Percentiles rank a stretch among this genome's conserved stretches.
Evolutionary conservation across 2,888 invertebrate species (phyloP).

Genomic region (Trachelus tabidus): DNA sequence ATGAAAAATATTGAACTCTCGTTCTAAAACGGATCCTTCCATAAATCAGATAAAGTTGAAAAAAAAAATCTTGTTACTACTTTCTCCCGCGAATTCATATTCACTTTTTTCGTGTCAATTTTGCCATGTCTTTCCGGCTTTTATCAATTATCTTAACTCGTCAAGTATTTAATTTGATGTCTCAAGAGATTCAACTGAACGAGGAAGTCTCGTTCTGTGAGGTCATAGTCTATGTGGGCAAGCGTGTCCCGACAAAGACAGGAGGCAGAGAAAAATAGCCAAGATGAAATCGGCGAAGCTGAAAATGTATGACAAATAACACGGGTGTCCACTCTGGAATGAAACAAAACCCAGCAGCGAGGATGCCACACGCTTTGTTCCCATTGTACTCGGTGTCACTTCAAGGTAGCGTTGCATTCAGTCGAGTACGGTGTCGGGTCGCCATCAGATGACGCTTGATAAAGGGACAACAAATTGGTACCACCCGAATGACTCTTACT

Average conservation of each 20-base stretch:
- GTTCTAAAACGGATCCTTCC: no score
- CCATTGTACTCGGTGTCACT: conserved; percentile 64
- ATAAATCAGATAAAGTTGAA: neutral
- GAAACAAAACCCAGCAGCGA: conserved; percentile 58
- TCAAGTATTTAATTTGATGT: neutral
- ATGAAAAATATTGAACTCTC: no score
- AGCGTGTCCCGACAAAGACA: conserved; percentile 8
- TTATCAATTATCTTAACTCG: neutral
- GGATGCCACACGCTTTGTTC: conserved; percentile 59
- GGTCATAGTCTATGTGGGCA: conserved; percentile 11
- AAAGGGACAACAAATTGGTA: conserved; percentile 65
- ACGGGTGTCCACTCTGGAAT: conserved; percentile 57
- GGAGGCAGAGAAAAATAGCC: conserved; percentile 58
- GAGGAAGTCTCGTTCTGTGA: neutral
- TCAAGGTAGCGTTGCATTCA: conserved; percentile 55
- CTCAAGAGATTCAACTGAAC: neutral
- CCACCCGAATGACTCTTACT: conserved; percentile 62
- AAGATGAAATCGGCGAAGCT: conserved; percentile 61
- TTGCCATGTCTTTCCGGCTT: neutral
- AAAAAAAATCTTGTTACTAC: neutral
- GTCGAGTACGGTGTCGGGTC: conserved; percentile 59
- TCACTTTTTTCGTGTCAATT: neutral
- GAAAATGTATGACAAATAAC: conserved; percentile 64
- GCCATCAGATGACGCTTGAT: conserved; percentile 64
- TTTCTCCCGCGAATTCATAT: neutral